These are phyloP conservation scores for Avahi laniger DNA, from an alignment of 2,797 vertebrate genomes.

Conservation along the genomic window DNA sequence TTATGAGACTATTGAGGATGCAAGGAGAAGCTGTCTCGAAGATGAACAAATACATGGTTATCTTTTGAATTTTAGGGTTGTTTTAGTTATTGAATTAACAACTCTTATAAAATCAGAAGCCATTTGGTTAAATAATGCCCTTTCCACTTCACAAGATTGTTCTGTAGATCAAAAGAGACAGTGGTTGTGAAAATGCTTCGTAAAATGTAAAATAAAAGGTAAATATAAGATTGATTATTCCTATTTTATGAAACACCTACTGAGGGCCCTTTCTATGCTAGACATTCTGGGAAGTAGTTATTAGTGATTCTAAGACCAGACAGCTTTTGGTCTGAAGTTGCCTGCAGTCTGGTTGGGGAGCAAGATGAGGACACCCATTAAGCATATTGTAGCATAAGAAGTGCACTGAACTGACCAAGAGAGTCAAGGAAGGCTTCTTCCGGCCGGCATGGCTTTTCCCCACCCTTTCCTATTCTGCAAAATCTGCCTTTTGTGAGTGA, in stretches of 20 bases:
- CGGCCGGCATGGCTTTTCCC: neutral
- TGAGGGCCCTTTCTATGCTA: neutral
- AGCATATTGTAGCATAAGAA: neutral
- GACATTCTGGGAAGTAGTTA: constrained; percentile 16
- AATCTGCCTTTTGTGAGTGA: constrained; percentile 36
- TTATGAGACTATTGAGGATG: neutral
- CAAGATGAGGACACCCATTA: neutral
- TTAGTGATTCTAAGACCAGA: neutral
- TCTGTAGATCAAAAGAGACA: neutral
- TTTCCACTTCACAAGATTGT: neutral
- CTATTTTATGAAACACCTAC: neutral
- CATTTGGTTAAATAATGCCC: neutral
- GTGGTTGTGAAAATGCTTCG: constrained; percentile 22
- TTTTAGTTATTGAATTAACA: constrained; percentile 1
- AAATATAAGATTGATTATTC: neutral
- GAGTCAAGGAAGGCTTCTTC: neutral
- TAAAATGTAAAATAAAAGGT: neutral
- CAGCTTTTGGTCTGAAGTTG: constrained; percentile 20
- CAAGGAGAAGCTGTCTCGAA: neutral
- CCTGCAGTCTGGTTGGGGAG: neutral
- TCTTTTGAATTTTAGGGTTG: constrained; percentile 30
- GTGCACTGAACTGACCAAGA: neutral
- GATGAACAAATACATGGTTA: neutral
- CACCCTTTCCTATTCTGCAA: neutral
- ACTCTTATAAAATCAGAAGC: constrained; percentile 4